Conservation (phyloP, 2,888 invertebrate species). For the Xanthia icteritia region DNA sequence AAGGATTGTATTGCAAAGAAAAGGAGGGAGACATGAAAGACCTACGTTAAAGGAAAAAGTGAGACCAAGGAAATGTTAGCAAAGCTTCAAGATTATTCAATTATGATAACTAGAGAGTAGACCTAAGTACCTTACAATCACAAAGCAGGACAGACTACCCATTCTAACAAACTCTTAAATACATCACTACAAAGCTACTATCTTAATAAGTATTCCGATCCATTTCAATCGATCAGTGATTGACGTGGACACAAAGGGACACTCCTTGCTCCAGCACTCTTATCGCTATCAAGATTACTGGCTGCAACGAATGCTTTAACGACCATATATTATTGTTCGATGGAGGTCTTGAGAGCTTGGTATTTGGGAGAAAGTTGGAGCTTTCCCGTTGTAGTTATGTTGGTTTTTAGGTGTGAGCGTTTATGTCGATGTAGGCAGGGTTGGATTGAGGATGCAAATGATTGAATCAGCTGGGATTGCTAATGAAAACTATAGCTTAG, state of each 20-base stretch:
- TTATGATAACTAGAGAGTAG: not conserved
- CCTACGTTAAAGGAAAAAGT: not conserved
- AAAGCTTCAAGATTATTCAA: not conserved
- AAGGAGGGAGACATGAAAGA: not conserved
- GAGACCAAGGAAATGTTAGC: not conserved
- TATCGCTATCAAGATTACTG: constrained; percentile 78
- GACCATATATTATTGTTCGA: constrained; percentile 59
- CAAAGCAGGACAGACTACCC: not conserved
- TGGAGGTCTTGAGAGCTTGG: constrained; percentile 49
- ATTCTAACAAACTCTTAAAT: constrained; percentile 32
- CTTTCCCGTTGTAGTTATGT: constrained; percentile 56
- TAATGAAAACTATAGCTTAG: too few relatives aligned
- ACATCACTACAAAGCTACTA: constrained; percentile 52
- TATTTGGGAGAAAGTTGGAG: constrained; percentile 38
- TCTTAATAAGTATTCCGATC: constrained; percentile 69
- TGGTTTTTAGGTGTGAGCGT: constrained; percentile 47
- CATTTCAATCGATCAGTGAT: constrained; percentile 79
- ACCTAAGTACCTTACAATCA: not conserved
- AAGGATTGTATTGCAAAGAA: not conserved
- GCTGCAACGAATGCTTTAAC: constrained; percentile 55
- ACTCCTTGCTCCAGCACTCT: constrained; percentile 76
- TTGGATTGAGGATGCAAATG: constrained; percentile 25
- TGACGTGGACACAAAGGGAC: constrained; percentile 79
- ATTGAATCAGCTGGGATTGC: not conserved
- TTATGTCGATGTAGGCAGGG: constrained; percentile 57